phyloP scores from a whole-genome alignment of 1,140 invertebrate species.

The Sipha flava region DNA sequence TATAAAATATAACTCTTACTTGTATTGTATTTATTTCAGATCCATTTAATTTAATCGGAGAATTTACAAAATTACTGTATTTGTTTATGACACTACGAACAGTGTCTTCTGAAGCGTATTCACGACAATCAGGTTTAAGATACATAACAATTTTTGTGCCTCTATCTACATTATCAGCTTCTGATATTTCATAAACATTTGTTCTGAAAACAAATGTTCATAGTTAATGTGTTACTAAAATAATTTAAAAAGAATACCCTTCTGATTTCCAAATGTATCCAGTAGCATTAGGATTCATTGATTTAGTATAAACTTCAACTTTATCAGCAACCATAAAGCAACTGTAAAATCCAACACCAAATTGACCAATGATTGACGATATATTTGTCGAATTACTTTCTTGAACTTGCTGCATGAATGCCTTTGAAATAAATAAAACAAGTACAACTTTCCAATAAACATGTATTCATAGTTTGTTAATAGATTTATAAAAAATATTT shows the following conservation, averaged over 20 bases:
- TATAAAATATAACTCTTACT: conserved; percentile 46
- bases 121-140: conserved; percentile 73
- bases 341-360: conserved; percentile 97
- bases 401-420: conserved; percentile 77
- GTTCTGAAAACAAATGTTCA: conserved; percentile 50
- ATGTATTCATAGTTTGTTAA: background rate
- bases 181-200: conserved; percentile 80
- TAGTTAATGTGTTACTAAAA: background rate
- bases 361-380: conserved; percentile 90
- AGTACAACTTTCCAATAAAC: background rate
- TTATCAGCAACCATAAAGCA: conserved; percentile 93
- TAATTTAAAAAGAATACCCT: conserved; percentile 53
- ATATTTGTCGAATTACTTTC: conserved; percentile 49
- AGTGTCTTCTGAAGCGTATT: conserved; percentile 79
- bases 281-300: conserved; percentile 51
- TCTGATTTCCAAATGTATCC: conserved; percentile 82
- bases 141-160: conserved; percentile 92
- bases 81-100: conserved; percentile 83
- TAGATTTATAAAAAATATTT: conserved; percentile 34
- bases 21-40: conserved; percentile 74
- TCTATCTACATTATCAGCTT: conserved; percentile 68
- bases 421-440: conserved; percentile 46
- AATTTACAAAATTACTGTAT: conserved; percentile 94
- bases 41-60: conserved; percentile 85
- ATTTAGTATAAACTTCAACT: conserved; percentile 81